Base-by-base conservation (phyloP, 2,888 invertebrate genomes). In the Eledone cirrhosa region DNA sequence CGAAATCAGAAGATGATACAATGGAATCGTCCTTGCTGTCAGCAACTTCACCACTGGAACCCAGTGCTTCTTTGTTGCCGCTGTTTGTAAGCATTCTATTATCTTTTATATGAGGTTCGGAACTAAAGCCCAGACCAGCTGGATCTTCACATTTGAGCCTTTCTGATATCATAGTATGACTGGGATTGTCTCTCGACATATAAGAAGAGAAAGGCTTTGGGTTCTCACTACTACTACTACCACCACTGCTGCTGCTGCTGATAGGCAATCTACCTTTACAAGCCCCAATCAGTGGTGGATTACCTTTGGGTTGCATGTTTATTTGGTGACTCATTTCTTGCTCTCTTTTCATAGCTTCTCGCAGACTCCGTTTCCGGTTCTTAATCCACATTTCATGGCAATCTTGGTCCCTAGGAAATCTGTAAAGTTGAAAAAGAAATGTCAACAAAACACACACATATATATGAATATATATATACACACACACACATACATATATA, bases 321-420 rank as follows among this genome's bases (percentile, higher is more conserved):
- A 13, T 31, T 24, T 72, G 63, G 53, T 47, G 74, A 48, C 78
- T 78, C 22, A 72, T 48, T 48, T 80, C 78, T 48, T 79, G 79
- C 59, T 81, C 81, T 59, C 78, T 67, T 76, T 80, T 78, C 78
- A 78, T 53, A 24, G 79, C 79, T 80, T 87, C 86, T 80, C 86
- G 83, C 80, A 88, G 81, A 78, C 83, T 83, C 82, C 89, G 90
- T 85, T 97, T 94, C n/a, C 97, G 94, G 90, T 96, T 96, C 92
- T 99, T 99, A 87, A 97, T 97, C 98, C 99, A 99, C 89, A 99
- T 93, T 91, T 99, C 99, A 92, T 99, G 99, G 90, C 99, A 99
- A 92, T 99, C 99, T 91, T 99, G 98, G 94, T 96, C 96, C 48
- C 95, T 96, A 0, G 98, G 98, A 83, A 99, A 92, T 90, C 91